Conservation (phyloP, 2,113 vertebrate genomes). For the Engystomops pustulosus region DNA sequence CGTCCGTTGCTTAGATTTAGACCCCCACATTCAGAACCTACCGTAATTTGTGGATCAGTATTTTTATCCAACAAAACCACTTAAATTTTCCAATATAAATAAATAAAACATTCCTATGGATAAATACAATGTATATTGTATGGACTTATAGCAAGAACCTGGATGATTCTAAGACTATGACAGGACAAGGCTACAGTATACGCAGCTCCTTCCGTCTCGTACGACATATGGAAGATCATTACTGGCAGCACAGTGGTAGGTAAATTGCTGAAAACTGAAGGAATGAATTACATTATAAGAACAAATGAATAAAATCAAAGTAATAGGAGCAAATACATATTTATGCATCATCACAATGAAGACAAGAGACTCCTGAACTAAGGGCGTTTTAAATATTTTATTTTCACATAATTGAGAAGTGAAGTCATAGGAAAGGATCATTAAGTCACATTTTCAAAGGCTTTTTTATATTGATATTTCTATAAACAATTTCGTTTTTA, state of each 20-base stretch:
- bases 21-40: too few species aligned
- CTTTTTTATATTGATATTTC: too few species aligned
- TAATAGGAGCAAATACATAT: constrained; percentile 12
- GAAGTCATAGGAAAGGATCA: background rate
- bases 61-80: too few species aligned
- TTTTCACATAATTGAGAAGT: background rate
- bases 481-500: too few species aligned
- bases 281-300: constrained; percentile 28
- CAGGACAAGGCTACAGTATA: too few species aligned
- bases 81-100: too few species aligned
- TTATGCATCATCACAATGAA: constrained; percentile 15
- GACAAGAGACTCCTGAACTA: background rate
- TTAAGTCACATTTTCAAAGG: background rate
- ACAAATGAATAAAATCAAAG: constrained; percentile 25
- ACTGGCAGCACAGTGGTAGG: constrained; percentile 26
- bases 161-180: too few species aligned
- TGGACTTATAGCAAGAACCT: too few species aligned
- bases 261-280: constrained; percentile 33
- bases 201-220: constrained; percentile 5
- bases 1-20: too few species aligned
- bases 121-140: too few species aligned
- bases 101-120: too few species aligned
- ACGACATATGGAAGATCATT: constrained; percentile 39
- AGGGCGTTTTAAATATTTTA: background rate
- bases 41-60: too few species aligned